Evolutionary conservation across 2,888 invertebrate species (phyloP).

Genomic region (Orthosia incerta): DNA sequence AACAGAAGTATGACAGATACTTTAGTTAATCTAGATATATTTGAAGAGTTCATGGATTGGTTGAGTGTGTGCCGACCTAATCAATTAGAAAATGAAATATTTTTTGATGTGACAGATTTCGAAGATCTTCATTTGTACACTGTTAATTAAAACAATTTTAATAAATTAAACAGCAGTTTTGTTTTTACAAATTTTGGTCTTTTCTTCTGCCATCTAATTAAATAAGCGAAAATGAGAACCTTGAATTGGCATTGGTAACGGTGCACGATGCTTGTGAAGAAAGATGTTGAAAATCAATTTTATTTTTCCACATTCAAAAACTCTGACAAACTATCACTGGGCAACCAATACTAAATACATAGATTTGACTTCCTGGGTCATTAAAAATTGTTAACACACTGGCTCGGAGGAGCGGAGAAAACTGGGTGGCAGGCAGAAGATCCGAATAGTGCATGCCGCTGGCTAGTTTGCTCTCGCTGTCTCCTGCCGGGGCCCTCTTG

Average conservation of each 20-base stretch:
- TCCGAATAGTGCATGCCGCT: too few species aligned
- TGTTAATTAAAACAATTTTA: conserved; percentile 81
- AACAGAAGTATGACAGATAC: conserved; percentile 91
- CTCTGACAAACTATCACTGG: neutral
- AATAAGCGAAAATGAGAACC: neutral
- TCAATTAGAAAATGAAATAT: conserved; percentile 86
- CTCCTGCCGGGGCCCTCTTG: too few species aligned
- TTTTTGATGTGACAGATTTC: conserved; percentile 84
- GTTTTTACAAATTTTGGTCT: neutral
- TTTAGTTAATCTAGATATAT: conserved; percentile 85
- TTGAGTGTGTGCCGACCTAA: conserved; percentile 83
- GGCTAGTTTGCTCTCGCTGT: too few species aligned
- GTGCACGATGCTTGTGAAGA: neutral
- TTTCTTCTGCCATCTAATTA: neutral
- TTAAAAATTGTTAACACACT: too few species aligned
- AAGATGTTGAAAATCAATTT: neutral
- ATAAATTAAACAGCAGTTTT: neutral
- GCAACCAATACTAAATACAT: too few species aligned
- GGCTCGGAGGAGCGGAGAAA: too few species aligned
- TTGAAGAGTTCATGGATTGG: conserved; percentile 88
- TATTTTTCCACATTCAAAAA: too few species aligned
- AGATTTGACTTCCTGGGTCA: too few species aligned
- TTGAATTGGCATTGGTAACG: too few species aligned
- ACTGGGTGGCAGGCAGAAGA: too few species aligned
- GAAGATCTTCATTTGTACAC: conserved; percentile 84